Conservation (phyloP, 2,113 vertebrate genomes). For the human (Homo sapiens) region DNA sequence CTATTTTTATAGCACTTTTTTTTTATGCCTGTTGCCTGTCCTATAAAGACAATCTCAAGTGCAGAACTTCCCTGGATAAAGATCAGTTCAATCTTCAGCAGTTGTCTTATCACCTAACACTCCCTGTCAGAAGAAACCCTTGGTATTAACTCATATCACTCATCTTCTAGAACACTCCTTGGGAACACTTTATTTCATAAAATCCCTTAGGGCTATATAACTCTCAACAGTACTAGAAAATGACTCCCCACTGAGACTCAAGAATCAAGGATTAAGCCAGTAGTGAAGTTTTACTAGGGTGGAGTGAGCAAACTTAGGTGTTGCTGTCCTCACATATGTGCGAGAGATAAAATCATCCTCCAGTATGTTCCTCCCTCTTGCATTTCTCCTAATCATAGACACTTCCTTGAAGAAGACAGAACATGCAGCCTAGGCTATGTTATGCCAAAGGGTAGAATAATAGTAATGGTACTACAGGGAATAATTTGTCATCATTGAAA, state of each 20-base stretch:
- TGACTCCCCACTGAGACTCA: neutral
- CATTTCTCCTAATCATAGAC: neutral
- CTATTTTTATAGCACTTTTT: neutral
- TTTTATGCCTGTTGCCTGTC: neutral
- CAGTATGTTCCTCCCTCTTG: neutral
- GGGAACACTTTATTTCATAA: slow-evolving; percentile 15
- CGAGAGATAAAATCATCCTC: neutral
- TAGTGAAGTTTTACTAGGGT: neutral
- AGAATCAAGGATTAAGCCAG: slow-evolving; percentile 2
- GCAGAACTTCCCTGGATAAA: neutral
- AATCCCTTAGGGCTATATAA: neutral
- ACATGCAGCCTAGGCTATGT: neutral
- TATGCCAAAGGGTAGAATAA: neutral
- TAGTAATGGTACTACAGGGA: neutral
- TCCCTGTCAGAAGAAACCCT: neutral
- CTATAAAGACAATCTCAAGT: neutral
- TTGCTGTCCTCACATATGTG: neutral
- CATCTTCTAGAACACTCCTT: slow-evolving; percentile 26
- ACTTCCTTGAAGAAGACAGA: neutral
- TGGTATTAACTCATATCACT: slow-evolving; percentile 37
- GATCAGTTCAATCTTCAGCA: neutral
- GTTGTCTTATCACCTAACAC: slow-evolving; percentile 9
- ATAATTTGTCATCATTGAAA: neutral
- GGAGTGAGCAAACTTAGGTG: neutral
- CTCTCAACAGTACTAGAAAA: slow-evolving; percentile 12